Percentiles rank a stretch among this genome's conserved stretches.
Evolutionary conservation across 2,888 invertebrate species (phyloP).

Genomic region (Drosophila sordidapex): DNA sequence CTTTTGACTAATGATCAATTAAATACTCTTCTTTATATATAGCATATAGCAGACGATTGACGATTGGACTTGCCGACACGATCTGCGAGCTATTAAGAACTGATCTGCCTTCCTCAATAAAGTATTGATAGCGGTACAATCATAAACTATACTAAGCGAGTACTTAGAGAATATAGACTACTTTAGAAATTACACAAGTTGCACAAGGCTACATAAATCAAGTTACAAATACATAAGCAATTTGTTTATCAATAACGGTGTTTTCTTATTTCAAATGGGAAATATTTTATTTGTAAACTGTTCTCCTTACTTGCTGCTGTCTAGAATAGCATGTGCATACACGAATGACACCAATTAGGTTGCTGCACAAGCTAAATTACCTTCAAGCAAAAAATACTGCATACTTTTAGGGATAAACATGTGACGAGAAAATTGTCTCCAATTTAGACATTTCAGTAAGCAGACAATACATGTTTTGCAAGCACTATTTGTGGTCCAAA

Average conservation of each 20-base stretch:
- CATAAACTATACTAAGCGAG: background rate
- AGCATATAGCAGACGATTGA: background rate
- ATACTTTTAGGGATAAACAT: background rate
- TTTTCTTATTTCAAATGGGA: background rate
- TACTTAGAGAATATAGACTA: background rate
- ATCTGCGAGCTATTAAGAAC: background rate
- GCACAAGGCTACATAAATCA: background rate
- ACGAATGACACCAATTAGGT: background rate
- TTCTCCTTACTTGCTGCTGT: background rate
- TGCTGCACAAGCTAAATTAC: background rate
- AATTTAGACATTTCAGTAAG: background rate
- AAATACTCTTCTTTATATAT: background rate
- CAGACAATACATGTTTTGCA: no score
- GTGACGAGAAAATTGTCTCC: background rate
- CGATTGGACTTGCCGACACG: background rate
- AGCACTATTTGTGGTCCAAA: no score
- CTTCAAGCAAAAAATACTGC: background rate
- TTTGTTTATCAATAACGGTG: background rate
- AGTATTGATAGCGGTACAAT: background rate
- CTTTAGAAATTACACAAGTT: background rate
- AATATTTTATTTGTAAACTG: background rate
- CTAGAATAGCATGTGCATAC: background rate
- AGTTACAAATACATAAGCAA: background rate
- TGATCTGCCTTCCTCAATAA: background rate
- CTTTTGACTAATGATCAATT: background rate